Conservation (phyloP, 92 coral and sea anemone genomes). For the Porites divaricata region DNA sequence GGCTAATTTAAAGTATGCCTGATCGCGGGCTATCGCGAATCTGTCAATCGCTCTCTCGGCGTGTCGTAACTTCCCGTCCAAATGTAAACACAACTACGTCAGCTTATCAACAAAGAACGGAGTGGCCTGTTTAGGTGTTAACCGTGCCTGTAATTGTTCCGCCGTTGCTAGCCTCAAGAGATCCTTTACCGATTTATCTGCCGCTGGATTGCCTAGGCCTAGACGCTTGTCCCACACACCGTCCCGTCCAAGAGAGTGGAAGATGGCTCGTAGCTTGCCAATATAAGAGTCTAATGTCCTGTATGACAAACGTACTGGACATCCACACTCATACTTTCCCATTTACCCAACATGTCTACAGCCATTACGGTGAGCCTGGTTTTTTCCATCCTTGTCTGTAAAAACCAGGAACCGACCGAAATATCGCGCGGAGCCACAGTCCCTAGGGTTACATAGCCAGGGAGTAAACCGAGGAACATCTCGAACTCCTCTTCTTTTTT, state of each 20-base stretch:
- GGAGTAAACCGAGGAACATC: conserved; percentile 33
- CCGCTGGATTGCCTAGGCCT: conserved; percentile 65
- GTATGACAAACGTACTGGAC: conserved; percentile 52
- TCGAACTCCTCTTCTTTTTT: conserved; percentile 37
- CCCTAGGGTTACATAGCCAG: conserved; percentile 21
- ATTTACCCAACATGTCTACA: conserved; percentile 43
- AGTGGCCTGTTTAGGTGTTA: conserved; percentile 70
- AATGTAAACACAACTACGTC: conserved; percentile 6
- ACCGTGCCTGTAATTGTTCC: conserved; percentile 60
- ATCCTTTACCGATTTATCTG: conserved; percentile 53
- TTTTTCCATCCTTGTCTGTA: conserved; percentile 60
- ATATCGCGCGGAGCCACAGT: conserved; percentile 50
- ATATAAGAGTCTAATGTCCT: conserved; percentile 49
- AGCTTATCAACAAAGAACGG: conserved; percentile 62
- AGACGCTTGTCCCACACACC: conserved; percentile 63
- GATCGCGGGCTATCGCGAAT: conserved; percentile 44
- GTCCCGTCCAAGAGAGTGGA: conserved; percentile 54
- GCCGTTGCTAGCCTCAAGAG: conserved; percentile 50
- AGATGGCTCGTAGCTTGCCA: conserved; percentile 47
- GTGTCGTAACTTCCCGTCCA: conserved; percentile 26
- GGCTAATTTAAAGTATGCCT: conserved; percentile 46
- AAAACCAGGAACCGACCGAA: conserved; percentile 62
- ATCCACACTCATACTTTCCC: conserved; percentile 30
- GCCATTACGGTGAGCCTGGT: conserved; percentile 51
- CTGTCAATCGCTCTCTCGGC: neutral